Base-by-base conservation (phyloP, 2,888 invertebrate species). In the Sphinx pinastri region DNA sequence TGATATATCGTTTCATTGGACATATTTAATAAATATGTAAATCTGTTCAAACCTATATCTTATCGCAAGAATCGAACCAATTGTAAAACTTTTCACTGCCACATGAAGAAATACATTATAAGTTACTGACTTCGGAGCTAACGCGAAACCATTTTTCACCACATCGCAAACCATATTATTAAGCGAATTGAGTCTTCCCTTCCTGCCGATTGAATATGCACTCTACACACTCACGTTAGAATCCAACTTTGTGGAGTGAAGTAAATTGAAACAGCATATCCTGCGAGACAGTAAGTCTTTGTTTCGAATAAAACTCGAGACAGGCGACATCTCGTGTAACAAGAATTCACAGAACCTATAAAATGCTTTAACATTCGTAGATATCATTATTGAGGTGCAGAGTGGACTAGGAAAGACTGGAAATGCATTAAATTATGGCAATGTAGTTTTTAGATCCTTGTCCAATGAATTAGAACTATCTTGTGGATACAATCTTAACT, bases 251-350 rank as follows among this genome's bases (percentile, higher is more conserved):
- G 63, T 19, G 8, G 19, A 19, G 19, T 16, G 1, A 6, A 16
- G 13, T 47, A 63, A 63, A 63, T 63, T 49, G 63, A 63, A 63
- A 63, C 63, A 63, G 63, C 49, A 63, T 63, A 63, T 63, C 63
- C 63, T 19, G 13, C 63, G 63, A 47, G 63, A 63, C 63, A 63
- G 63, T 82, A 81, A 78, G 75, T 80, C 83, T 83, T 81, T 83
- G 82, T 81, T 82, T 80, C 76, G 79, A 79, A 79, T 78, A 74
- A 78, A 79, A 80, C 77, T 76, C 75, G 72, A 70, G 77, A 77
- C 77, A 79, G 75, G 74, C 75, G 75, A 76, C 77, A 74, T 71
- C 75, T 77, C 81, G 76, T 76, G 77, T 82, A 72, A 76, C 68
- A 74, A 73, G 73, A 76, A 75, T 76, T 75, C 76, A 77, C 76